Conservation (phyloP, 2,113 vertebrate genomes). For the Nibea albiflora region DNA sequence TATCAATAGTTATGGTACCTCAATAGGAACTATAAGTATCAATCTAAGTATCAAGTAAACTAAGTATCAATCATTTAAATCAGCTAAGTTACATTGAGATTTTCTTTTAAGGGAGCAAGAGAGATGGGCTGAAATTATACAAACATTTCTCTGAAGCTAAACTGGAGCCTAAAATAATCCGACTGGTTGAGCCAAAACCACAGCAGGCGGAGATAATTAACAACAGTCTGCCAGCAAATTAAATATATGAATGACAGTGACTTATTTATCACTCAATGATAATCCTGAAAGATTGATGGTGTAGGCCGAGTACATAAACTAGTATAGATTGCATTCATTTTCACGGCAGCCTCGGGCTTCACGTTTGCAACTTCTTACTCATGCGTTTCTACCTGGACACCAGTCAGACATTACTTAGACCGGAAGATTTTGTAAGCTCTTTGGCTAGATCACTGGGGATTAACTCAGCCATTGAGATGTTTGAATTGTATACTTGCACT, state of each 20-base stretch:
- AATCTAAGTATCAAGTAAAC: too few species aligned
- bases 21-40: not conserved
- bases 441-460: conserved; percentile 12
- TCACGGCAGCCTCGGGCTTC: not conserved
- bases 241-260: conserved; percentile 2
- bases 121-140: not conserved
- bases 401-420: conserved; percentile 12
- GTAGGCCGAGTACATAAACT: not conserved
- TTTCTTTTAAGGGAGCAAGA: not conserved
- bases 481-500: conserved; percentile 36
- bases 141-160: not conserved
- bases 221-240: not conserved
- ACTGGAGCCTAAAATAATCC: not conserved
- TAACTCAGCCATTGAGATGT: not conserved
- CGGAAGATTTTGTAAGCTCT: conserved; percentile 9
- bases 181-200: conserved; percentile 4
- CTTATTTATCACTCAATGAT: not conserved
- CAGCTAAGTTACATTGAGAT: not conserved
- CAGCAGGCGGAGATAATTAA: not conserved
- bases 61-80: conserved; percentile 1
- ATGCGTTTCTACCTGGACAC: conserved; percentile 1
- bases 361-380: not conserved
- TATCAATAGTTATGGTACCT: not conserved
- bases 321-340: not conserved
- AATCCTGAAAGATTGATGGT: not conserved